Conservation (phyloP, 2,113 vertebrate species). For the Cercocebus atys region DNA sequence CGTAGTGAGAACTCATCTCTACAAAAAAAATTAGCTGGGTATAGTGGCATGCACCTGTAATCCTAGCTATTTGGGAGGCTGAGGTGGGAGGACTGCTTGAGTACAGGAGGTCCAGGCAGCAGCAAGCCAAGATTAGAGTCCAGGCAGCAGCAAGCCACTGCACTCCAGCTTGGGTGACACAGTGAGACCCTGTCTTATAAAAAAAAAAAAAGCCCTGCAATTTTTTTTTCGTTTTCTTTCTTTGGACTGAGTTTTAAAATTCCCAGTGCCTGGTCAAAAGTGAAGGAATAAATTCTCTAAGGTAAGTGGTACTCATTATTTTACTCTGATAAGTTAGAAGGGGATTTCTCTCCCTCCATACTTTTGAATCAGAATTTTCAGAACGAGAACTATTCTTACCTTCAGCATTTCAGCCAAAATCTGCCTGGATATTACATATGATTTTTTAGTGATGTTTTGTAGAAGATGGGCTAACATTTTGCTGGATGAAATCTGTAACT, state of each 20-base stretch:
- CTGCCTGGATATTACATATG: neutral
- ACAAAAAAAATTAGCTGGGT: too few relatives aligned
- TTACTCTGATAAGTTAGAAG: constrained; percentile 19
- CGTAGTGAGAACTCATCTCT: too few relatives aligned
- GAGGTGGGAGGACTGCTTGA: too few relatives aligned
- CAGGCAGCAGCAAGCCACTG: too few relatives aligned
- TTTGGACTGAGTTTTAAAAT: neutral
- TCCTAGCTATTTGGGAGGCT: too few relatives aligned
- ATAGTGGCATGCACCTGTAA: too few relatives aligned
- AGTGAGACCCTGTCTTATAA: too few relatives aligned
- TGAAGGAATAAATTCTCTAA: neutral
- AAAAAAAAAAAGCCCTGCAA: too few relatives aligned
- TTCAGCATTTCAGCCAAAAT: neutral
- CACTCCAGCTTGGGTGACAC: too few relatives aligned
- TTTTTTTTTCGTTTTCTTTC: neutral
- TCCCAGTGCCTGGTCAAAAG: neutral
- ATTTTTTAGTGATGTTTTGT: neutral
- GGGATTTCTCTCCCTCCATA: neutral
- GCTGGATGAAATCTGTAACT: neutral
- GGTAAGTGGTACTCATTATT: neutral
- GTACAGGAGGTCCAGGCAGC: too few relatives aligned
- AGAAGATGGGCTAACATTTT: neutral
- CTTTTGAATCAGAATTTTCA: constrained; percentile 6
- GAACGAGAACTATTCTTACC: neutral
- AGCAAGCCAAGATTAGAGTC: too few relatives aligned